These are phyloP conservation scores for Falco naumanni DNA, from an alignment of 2,797 vertebrate species.

Conservation along the genomic window DNA sequence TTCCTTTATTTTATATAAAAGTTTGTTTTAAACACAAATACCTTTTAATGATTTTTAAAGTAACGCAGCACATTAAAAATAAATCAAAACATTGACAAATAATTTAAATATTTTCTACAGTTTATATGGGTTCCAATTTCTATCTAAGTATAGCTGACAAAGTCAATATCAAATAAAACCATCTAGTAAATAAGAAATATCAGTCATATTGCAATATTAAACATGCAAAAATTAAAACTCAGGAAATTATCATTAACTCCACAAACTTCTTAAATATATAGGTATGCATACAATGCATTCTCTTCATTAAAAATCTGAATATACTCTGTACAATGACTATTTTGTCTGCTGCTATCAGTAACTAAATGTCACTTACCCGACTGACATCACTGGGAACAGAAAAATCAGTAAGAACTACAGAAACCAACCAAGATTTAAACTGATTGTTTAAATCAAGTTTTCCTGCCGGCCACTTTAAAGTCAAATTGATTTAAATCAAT, in stretches of 20 bases:
- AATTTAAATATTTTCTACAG: neutral
- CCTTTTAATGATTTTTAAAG: neutral
- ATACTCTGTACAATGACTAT: neutral
- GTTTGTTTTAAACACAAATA: neutral
- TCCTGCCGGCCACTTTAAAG: neutral
- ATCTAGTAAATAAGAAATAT: neutral
- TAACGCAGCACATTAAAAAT: neutral
- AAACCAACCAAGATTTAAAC: neutral
- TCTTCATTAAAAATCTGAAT: neutral
- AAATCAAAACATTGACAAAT: neutral
- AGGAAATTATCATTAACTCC: neutral
- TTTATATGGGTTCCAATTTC: neutral
- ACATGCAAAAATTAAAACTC: neutral
- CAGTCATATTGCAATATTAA: neutral
- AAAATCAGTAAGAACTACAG: neutral
- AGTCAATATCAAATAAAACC: neutral
- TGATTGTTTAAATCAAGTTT: conserved; percentile 15
- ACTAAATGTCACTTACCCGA: neutral
- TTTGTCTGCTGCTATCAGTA: neutral
- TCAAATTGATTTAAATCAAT: conserved; percentile 44
- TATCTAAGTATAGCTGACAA: neutral
- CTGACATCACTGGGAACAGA: fast-evolving
- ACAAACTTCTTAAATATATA: neutral
- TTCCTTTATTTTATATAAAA: neutral
- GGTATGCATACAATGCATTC: neutral